These are phyloP conservation scores for Caenorhabditis sp. DNA, from an alignment of 2,888 invertebrate genomes.

Conservation along the genomic window DNA sequence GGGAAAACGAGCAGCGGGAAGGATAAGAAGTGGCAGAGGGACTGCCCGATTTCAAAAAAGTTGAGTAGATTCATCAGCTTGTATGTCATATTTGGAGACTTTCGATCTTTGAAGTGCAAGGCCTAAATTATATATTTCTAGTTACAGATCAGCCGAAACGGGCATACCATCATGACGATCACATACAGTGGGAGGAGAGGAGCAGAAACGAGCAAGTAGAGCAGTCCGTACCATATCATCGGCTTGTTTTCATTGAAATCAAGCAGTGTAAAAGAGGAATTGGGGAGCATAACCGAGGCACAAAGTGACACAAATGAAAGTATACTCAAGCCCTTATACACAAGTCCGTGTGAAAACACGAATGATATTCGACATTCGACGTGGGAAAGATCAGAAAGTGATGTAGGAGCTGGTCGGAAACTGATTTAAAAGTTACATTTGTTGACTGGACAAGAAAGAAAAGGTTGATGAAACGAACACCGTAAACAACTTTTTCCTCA, in stretches of 20 bases:
- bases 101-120: conserved; percentile 9
- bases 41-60: conserved; percentile 41
- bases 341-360: background rate
- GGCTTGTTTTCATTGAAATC: background rate
- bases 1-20: conserved; percentile 38
- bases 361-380: background rate
- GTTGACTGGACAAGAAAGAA: too few species aligned
- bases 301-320: too few species aligned
- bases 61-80: conserved; percentile 45
- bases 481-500: too few species aligned
- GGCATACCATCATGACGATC: background rate
- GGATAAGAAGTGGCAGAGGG: conserved; percentile 23
- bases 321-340: too few species aligned
- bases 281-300: too few species aligned
- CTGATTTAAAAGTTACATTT: background rate
- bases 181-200: background rate
- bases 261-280: too few species aligned
- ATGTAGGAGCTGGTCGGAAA: background rate
- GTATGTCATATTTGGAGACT: conserved; percentile 18
- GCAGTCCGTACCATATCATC: background rate
- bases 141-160: background rate
- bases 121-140: conserved; percentile 3
- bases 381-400: background rate
- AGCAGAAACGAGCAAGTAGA: background rate
- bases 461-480: background rate